Conservation (phyloP, 2,113 vertebrate genomes). For the Taurulus bubalis region DNA sequence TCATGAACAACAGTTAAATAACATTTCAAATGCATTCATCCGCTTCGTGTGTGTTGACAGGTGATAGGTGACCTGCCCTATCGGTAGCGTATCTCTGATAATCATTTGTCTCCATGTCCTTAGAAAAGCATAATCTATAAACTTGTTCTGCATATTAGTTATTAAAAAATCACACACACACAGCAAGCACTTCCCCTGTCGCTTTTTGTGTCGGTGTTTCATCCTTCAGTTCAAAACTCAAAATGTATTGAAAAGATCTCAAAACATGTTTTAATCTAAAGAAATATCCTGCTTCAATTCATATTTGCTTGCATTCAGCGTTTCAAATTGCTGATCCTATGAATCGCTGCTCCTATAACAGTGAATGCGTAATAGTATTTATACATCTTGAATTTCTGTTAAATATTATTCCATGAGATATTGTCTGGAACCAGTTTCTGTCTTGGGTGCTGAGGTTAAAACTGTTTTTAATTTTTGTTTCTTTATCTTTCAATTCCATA, state of each 20-base stretch:
- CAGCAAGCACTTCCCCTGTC: neutral
- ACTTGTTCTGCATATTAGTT: neutral
- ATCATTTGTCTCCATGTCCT: neutral
- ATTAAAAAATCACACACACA: neutral
- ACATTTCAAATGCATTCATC: neutral
- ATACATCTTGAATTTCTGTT: too few relatives aligned
- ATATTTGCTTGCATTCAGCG: too few relatives aligned
- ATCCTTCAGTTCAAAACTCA: neutral
- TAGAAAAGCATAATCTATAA: neutral
- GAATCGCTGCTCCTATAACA: too few relatives aligned
- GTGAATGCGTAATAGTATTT: too few relatives aligned
- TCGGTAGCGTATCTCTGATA: neutral
- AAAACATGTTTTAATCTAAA: neutral
- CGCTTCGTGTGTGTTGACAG: neutral
- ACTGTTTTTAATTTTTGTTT: neutral
- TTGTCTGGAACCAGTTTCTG: neutral
- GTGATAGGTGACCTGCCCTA: neutral
- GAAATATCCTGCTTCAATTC: too few relatives aligned
- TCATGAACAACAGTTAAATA: neutral
- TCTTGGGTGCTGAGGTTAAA: neutral
- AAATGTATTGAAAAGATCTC: neutral
- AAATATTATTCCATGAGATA: neutral
- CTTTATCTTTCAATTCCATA: neutral
- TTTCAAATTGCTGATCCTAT: too few relatives aligned
- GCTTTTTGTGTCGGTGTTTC: neutral